These are phyloP conservation scores for Echinarachnius parma DNA, from an alignment of 53 echinoderm and acorn worm genomes.

Conservation along the genomic window DNA sequence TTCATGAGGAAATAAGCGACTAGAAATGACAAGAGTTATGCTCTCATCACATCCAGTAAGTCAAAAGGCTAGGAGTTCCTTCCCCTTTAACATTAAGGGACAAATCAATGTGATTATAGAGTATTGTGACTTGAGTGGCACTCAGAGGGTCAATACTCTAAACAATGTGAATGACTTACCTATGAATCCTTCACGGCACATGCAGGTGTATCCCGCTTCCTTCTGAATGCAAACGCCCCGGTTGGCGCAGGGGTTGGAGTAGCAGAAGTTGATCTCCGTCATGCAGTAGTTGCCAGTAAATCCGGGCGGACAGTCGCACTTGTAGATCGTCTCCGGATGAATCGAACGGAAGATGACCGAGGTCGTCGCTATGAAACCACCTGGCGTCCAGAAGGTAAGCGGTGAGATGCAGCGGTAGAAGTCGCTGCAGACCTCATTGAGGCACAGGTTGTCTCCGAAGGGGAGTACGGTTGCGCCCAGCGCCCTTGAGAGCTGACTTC, in stretches of 20 bases:
- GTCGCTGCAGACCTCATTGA: constrained; percentile 79
- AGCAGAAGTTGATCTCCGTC: constrained; percentile 99
- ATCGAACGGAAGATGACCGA: constrained; percentile 96
- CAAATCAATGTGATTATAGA: no score
- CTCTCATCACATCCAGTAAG: no score
- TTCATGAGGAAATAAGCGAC: no score
- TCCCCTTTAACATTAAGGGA: no score
- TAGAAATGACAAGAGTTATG: no score
- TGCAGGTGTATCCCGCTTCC: constrained; percentile 82
- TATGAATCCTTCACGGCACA: constrained; percentile 73
- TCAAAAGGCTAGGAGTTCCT: no score
- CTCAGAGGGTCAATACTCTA: no score
- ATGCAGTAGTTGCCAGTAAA: constrained; percentile 96
- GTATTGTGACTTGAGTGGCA: no score
- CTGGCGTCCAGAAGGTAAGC: constrained; percentile 80
- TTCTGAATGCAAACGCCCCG: constrained; percentile 81
- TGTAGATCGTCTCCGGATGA: constrained; percentile 86
- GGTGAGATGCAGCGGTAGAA: constrained; percentile 72
- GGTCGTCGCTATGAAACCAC: constrained; percentile 83
- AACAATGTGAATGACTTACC: constrained; percentile 52
- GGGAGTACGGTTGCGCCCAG: constrained; percentile 82
- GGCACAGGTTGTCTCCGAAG: constrained; percentile 95
- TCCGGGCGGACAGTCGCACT: constrained; percentile 94
- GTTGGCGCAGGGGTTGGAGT: constrained; percentile 89
- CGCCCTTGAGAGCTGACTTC: constrained; percentile 67